phyloP scores from a whole-genome alignment of 2,888 invertebrate species.

The Busseola fusca region DNA sequence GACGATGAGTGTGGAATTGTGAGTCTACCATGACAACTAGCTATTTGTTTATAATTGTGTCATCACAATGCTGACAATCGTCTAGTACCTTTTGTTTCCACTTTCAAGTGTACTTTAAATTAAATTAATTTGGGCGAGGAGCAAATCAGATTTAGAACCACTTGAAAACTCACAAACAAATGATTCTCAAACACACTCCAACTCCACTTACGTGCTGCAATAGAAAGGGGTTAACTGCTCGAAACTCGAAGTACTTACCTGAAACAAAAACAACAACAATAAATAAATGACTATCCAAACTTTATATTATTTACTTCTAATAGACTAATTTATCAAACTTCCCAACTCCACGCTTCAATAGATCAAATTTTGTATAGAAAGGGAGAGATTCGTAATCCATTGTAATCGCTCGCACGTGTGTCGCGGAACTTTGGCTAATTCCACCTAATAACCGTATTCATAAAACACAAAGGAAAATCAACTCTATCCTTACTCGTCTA shows the following conservation, averaged over 20 bases:
- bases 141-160: conserved; percentile 19
- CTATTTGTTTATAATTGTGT: not conserved
- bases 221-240: conserved; percentile 43
- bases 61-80: not conserved
- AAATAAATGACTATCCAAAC: conserved; percentile 58
- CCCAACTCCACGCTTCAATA: conserved; percentile 70
- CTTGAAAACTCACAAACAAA: conserved; percentile 43
- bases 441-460: conserved; percentile 67
- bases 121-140: conserved; percentile 11
- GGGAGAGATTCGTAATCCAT: conserved; percentile 69
- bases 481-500: conserved; percentile 58
- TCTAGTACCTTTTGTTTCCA: conserved; percentile 2
- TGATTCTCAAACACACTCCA: conserved; percentile 31
- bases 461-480: conserved; percentile 52
- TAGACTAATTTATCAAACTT: conserved; percentile 65
- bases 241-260: conserved; percentile 77
- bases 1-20: not conserved
- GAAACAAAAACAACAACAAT: conserved; percentile 76
- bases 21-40: not conserved
- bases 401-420: conserved; percentile 80
- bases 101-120: conserved; percentile 14
- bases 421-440: conserved; percentile 76
- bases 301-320: conserved; percentile 61
- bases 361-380: conserved; percentile 71
- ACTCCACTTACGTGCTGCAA: conserved; percentile 48